phyloP scores from a whole-genome alignment of 2,113 vertebrate genomes.

The Aplodontia rufa region DNA sequence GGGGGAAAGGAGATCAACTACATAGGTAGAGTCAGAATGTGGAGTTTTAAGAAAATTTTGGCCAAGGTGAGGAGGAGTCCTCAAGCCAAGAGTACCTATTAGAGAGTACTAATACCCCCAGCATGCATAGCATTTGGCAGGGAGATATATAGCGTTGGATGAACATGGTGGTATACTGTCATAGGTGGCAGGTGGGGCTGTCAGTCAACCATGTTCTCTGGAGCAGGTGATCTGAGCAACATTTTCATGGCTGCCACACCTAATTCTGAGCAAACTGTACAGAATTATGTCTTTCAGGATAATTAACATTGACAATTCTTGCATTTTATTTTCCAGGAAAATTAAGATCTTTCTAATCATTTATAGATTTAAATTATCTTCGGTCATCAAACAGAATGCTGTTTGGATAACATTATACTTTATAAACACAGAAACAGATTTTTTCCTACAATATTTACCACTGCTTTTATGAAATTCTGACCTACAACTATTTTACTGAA shows the following conservation, averaged over 20 bases:
- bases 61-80: not conserved
- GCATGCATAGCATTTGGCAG: not conserved
- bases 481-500: not conserved
- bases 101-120: no score
- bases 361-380: not conserved
- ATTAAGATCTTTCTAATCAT: not conserved
- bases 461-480: not conserved
- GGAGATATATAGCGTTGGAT: rapidly evolving
- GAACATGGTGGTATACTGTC: not conserved
- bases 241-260: not conserved
- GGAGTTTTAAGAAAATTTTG: not conserved
- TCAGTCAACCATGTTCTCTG: not conserved
- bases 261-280: not conserved
- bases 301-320: not conserved
- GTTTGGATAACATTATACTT: not conserved
- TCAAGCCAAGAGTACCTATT: not conserved
- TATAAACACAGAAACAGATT: not conserved
- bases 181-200: not conserved
- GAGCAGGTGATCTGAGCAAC: not conserved
- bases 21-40: not conserved
- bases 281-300: not conserved
- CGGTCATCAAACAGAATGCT: not conserved
- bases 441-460: not conserved
- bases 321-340: not conserved
- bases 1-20: rapidly evolving